Evolutionary conservation across 2,797 vertebrate genomes (phyloP).

Genomic region (Podarcis siculus): DNA sequence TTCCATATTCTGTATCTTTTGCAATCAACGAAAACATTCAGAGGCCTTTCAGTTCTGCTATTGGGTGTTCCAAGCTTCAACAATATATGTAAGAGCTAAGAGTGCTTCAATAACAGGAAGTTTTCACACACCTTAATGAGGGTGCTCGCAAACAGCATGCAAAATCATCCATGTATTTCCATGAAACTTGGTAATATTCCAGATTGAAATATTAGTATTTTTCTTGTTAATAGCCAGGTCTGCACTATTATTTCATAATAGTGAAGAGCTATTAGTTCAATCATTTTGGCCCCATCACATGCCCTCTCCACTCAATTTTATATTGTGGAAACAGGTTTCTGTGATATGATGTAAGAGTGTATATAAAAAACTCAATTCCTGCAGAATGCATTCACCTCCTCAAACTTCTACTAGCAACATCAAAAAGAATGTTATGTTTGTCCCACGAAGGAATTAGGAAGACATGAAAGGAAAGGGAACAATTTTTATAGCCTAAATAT

Average conservation of each 20-base stretch:
- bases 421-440: conserved; percentile 36
- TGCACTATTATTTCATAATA: neutral
- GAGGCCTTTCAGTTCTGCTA: neutral
- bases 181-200: too few relatives aligned
- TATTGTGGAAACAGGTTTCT: neutral
- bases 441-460: conserved; percentile 35
- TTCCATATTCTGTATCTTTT: neutral
- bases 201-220: neutral
- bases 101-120: neutral
- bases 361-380: neutral
- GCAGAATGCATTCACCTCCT: neutral
- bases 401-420: neutral
- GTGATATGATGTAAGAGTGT: neutral
- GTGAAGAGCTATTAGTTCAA: neutral
- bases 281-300: neutral
- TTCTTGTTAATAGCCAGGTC: neutral
- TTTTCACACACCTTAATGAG: neutral
- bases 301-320: neutral
- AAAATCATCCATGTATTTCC: neutral
- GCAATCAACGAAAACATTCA: neutral
- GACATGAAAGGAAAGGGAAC: conserved; percentile 5
- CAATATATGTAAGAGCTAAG: neutral
- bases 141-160: too few relatives aligned
- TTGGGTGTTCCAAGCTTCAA: neutral
- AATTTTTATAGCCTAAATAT: conserved; percentile 55